These are phyloP conservation scores for Amiota communis DNA, from an alignment of 2,888 invertebrate genomes.

Conservation along the genomic window DNA sequence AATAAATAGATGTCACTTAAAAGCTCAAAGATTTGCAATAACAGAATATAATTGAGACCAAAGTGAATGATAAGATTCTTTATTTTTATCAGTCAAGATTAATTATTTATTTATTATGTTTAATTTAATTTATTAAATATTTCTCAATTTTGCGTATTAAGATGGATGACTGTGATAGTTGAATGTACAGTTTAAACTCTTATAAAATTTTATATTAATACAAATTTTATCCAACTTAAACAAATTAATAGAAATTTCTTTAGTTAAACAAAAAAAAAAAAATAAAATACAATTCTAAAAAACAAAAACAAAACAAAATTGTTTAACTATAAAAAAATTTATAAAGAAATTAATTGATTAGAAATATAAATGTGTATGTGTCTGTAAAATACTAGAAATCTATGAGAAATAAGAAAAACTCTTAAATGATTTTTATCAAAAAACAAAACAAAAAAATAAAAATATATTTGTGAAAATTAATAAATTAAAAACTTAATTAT, in stretches of 20 bases:
- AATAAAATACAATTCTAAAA: too few species aligned
- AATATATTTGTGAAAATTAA: neutral
- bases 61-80: too few species aligned
- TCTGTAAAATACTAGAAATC: constrained; percentile 24
- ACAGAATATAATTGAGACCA: too few species aligned
- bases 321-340: neutral
- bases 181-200: constrained; percentile 69
- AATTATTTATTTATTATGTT: too few species aligned
- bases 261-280: constrained; percentile 11
- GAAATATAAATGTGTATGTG: constrained; percentile 20
- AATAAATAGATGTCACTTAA: too few species aligned
- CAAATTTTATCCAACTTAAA: constrained; percentile 27
- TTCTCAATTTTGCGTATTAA: constrained; percentile 32
- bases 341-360: neutral
- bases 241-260: constrained; percentile 15
- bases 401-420: neutral
- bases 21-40: too few species aligned
- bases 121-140: too few species aligned
- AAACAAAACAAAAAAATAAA: neutral
- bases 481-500: constrained; percentile 50
- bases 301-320: constrained; percentile 18
- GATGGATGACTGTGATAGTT: constrained; percentile 74
- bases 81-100: too few species aligned
- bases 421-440: constrained; percentile 6
- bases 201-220: constrained; percentile 49